Evolutionary conservation across 2,888 invertebrate genomes (phyloP).

Genomic region (Epinotia brunnichana): DNA sequence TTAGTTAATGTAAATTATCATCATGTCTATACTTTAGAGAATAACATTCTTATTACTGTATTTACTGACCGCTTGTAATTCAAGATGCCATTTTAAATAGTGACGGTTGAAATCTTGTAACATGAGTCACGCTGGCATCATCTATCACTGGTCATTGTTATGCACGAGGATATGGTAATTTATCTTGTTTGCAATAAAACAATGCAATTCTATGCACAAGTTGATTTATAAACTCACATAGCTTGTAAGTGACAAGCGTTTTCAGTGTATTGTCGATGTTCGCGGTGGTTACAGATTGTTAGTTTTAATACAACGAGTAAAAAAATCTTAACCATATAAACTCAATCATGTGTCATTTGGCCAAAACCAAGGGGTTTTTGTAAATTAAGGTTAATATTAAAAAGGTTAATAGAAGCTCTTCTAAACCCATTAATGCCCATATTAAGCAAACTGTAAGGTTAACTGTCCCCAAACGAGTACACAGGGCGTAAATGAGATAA

Average conservation of each 20-base stretch:
- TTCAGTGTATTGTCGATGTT: background rate
- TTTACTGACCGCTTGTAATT: background rate
- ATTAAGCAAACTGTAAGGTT: too few relatives aligned
- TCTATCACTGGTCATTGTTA: conserved; percentile 12
- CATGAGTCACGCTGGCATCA: conserved; percentile 3
- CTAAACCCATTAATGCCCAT: too few relatives aligned
- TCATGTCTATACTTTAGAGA: too few relatives aligned
- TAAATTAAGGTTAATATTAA: too few relatives aligned
- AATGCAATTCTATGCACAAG: background rate
- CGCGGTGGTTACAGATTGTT: background rate
- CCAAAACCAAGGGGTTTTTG: too few relatives aligned
- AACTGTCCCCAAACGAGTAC: too few relatives aligned
- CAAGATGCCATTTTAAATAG: background rate
- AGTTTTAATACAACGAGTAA: too few relatives aligned
- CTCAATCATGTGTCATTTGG: too few relatives aligned
- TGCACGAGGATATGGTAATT: background rate
- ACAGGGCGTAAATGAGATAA: too few relatives aligned
- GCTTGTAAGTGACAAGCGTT: background rate
- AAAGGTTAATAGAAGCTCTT: too few relatives aligned
- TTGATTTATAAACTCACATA: background rate
- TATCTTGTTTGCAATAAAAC: conserved; percentile 1
- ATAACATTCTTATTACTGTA: background rate
- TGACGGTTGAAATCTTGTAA: background rate
- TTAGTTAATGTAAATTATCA: too few relatives aligned
- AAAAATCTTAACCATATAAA: background rate